A percentile compares a stretch with the other conserved stretches of the same genome.
These are phyloP conservation scores for Brachionus calyciflorus DNA, from an alignment of 1,140 invertebrate species.

Conservation along the genomic window DNA sequence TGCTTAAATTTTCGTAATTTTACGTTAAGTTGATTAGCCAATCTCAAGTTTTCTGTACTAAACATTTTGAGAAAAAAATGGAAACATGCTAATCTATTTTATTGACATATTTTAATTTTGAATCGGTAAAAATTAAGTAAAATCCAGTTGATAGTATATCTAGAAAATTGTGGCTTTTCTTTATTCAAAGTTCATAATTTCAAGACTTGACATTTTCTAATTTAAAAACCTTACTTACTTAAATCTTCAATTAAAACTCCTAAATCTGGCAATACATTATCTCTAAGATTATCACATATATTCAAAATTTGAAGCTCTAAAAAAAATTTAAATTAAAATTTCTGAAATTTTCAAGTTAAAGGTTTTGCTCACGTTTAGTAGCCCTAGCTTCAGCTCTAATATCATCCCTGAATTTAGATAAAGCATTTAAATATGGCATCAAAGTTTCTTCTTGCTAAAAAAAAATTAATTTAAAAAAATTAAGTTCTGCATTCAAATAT, in stretches of 20 bases:
- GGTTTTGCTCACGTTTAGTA: slow-evolving; percentile 63
- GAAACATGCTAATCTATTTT: no score
- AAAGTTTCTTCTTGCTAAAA: slow-evolving; percentile 69
- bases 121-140: neutral
- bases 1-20: no score
- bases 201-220: no score
- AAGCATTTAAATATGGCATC: slow-evolving; percentile 80
- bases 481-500: slow-evolving; percentile 5
- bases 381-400: slow-evolving; percentile 73
- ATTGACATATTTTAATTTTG: no score
- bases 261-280: slow-evolving; percentile 79
- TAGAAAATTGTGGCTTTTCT: no score
- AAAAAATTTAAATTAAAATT: slow-evolving; percentile 40
- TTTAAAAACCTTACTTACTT: slow-evolving; percentile 53
- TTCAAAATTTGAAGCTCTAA: slow-evolving; percentile 71
- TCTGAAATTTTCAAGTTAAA: neutral
- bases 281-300: slow-evolving; percentile 82
- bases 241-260: slow-evolving; percentile 90
- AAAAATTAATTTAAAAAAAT: slow-evolving; percentile 16
- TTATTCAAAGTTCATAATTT: no score
- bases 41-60: no score
- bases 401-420: slow-evolving; percentile 79
- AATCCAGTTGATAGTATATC: no score
- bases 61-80: no score
- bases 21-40: no score